A percentile compares a stretch with the other conserved stretches of the same genome.
Evolutionary conservation across 2,888 invertebrate species (phyloP).

Genomic region (Chrysomela aeneicollis): DNA sequence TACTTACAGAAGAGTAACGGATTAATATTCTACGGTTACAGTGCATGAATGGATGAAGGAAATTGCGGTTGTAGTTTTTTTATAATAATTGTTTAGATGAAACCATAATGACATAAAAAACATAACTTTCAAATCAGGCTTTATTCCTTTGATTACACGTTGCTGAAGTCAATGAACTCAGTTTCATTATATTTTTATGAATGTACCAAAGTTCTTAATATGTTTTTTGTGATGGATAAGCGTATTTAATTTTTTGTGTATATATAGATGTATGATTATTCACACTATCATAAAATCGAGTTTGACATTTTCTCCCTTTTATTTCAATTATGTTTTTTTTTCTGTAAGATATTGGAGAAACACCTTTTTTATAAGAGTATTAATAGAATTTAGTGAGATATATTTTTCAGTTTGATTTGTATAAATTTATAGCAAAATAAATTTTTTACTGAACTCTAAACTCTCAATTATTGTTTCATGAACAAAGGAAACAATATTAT

Average conservation of each 20-base stretch:
- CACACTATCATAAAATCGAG: neutral
- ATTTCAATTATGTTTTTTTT: conserved; percentile 15
- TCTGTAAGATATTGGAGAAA: conserved; percentile 38
- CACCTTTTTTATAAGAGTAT: conserved; percentile 43
- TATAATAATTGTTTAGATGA: neutral
- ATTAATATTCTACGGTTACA: no score
- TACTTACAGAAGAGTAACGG: no score
- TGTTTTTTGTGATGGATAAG: conserved; percentile 38
- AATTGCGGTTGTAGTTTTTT: no score
- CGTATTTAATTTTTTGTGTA: conserved; percentile 30
- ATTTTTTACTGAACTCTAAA: conserved; percentile 26
- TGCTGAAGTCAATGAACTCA: conserved; percentile 31
- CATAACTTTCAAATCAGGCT: neutral
- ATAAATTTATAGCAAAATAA: conserved; percentile 39
- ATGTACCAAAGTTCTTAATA: conserved; percentile 40
- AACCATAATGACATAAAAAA: neutral
- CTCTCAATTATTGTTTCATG: neutral
- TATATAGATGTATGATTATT: conserved; percentile 17
- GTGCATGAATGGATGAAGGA: no score
- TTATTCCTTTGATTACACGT: conserved; percentile 20
- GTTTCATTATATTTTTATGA: conserved; percentile 30
- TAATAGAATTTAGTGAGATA: conserved; percentile 39
- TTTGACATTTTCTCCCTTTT: conserved; percentile 9
- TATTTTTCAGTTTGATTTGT: conserved; percentile 38
- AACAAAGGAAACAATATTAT: no score